Evolutionary conservation across 2,797 vertebrate genomes (phyloP), one percentile per base, ranked within the genome.

Genomic region (Sebastes diaconus): DNA sequence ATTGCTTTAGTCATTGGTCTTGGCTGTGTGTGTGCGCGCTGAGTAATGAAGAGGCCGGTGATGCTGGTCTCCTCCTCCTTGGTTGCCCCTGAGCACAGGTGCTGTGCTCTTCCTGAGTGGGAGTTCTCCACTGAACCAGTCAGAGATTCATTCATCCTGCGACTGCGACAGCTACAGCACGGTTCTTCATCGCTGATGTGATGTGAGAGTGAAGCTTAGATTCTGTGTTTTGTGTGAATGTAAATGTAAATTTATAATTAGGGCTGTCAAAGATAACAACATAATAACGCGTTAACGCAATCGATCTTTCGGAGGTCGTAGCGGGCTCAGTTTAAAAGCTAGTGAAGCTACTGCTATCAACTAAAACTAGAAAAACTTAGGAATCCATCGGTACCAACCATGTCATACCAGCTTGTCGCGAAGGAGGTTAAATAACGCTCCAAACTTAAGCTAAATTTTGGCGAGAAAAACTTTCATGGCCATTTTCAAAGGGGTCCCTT

Each of bases 41-140:
- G 92, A 90, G 84, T 90, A 88, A 91, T 90, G 88, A 86, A 86
- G 83, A 87, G 87, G 75, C 71, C 22, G n/a, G 60, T 58, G 84
- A 84, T 68, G 91, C 72, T 82, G 77, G 46, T 86, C 76, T 16
- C 32, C 84, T 87, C 90, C 82, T 81, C 85, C 76, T 80, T 87
- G 42, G 71, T 52, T 63, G 77, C 60, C 84, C 83, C 86, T 24
- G 69, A 86, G 85, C 75, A 57, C 79, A 79, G 83, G 90, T 84
- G 85, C 81, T 42, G 52, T 18, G 79, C 64, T 83, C 76, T 14
- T 68, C 58, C 79, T 83, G 77, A 87, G 84, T 89, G 83, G 88
- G 89, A 78, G 86, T 80, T 73, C 74, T 90, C 80, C 34, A 59
- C 81, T 77, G 54, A 90, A 75, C 46, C 8, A 85, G 70, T 84